Conservation (phyloP, 1,140 invertebrate species). For the Hirudo medicinalis region DNA sequence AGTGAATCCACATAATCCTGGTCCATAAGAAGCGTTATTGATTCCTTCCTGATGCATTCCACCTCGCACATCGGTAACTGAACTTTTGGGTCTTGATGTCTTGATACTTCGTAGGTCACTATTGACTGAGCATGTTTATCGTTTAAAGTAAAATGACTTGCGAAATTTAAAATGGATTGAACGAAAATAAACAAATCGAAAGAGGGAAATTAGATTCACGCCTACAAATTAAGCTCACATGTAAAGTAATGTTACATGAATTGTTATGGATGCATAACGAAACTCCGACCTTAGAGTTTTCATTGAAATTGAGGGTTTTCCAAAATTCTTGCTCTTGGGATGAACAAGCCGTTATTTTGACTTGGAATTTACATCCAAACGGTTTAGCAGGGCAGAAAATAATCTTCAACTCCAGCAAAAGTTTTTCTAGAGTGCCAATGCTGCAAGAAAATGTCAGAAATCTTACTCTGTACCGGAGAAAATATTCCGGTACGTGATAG, state of each 20-base stretch:
- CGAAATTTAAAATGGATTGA: background rate
- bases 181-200: background rate
- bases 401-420: background rate
- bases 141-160: no score
- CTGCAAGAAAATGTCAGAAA: background rate
- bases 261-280: background rate
- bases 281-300: no score
- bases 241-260: background rate
- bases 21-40: background rate
- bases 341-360: no score
- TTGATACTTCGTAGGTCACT: background rate
- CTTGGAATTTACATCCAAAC: no score
- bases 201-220: background rate
- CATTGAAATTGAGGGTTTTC: no score
- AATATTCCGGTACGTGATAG: background rate
- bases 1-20: background rate
- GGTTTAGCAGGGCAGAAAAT: no score
- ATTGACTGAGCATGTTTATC: no score
- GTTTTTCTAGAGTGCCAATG: background rate
- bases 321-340: no score
- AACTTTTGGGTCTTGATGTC: background rate
- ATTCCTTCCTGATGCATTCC: background rate
- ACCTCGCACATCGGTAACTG: background rate
- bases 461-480: background rate
- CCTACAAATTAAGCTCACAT: background rate